These are phyloP conservation scores for Myotis myotis DNA, from an alignment of 2,797 vertebrate genomes.

Conservation along the genomic window DNA sequence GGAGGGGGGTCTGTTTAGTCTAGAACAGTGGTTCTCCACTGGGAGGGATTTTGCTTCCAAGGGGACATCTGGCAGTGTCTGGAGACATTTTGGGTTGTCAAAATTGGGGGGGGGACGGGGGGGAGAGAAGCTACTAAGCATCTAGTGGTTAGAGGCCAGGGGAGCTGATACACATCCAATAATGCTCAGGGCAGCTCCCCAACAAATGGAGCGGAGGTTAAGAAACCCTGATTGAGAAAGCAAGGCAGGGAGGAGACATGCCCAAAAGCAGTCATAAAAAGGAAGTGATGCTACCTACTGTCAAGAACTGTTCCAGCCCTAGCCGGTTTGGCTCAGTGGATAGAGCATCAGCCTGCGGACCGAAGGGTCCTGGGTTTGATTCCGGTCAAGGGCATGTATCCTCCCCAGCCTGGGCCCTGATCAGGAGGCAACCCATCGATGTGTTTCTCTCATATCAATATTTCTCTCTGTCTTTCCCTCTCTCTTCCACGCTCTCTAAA, in stretches of 20 bases:
- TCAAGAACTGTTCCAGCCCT: background rate
- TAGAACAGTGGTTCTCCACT: background rate
- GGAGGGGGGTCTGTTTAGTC: background rate
- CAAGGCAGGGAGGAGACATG: background rate
- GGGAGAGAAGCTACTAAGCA: background rate
- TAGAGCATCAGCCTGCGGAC: background rate
- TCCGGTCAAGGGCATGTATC: background rate
- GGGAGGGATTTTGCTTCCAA: background rate
- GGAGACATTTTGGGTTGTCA: background rate
- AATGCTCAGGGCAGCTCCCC: background rate
- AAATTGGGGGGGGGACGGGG: fast-evolving
- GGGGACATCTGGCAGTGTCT: background rate
- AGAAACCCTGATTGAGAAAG: background rate
- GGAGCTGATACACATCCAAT: background rate
- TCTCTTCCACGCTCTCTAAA: background rate
- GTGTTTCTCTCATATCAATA: no score
- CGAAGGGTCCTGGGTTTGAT: background rate
- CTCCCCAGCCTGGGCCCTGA: background rate
- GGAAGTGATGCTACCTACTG: background rate
- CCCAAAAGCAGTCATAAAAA: background rate
- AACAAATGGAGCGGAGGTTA: background rate
- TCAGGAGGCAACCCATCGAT: background rate
- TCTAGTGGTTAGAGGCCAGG: background rate
- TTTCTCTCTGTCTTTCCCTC: background rate
- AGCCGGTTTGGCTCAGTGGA: background rate